Percentiles rank a stretch among this genome's conserved stretches.
These are phyloP conservation scores for Caenorhabditis macrosperma DNA, from an alignment of 2,888 invertebrate species.

Conservation along the genomic window DNA sequence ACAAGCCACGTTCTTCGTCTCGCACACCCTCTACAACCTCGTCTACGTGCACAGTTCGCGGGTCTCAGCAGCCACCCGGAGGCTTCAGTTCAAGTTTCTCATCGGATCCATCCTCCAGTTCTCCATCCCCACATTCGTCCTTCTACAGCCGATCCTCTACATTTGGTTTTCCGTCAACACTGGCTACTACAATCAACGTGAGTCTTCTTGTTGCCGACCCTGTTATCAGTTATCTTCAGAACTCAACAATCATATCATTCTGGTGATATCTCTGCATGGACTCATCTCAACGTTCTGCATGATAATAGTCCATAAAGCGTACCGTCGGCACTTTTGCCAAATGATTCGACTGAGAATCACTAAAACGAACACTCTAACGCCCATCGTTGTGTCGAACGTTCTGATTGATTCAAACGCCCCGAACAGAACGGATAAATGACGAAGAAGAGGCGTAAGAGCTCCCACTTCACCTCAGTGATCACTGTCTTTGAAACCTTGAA, in stretches of 20 bases:
- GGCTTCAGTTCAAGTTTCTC: conserved; percentile 27
- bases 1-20: conserved; percentile 10
- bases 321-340: conserved; percentile 20
- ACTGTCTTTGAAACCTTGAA: no score
- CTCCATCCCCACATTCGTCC: background rate
- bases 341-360: no score
- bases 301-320: conserved; percentile 16
- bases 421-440: no score
- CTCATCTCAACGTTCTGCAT: conserved; percentile 17
- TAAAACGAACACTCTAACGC: no score
- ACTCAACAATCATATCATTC: conserved; percentile 34
- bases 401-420: no score
- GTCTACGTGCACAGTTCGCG: conserved; percentile 14
- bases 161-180: conserved; percentile 30
- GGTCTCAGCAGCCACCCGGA: conserved; percentile 16
- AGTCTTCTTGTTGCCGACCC: no score
- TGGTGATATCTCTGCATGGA: conserved; percentile 19
- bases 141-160: conserved; percentile 27
- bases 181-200: conserved; percentile 39
- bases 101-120: conserved; percentile 1
- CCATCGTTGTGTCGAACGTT: no score
- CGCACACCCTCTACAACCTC: conserved; percentile 27
- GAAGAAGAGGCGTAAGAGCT: no score
- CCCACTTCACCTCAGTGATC: no score
- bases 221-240: no score